Conservation (phyloP, 2,888 invertebrate genomes). For the Xestia sexstrigata region DNA sequence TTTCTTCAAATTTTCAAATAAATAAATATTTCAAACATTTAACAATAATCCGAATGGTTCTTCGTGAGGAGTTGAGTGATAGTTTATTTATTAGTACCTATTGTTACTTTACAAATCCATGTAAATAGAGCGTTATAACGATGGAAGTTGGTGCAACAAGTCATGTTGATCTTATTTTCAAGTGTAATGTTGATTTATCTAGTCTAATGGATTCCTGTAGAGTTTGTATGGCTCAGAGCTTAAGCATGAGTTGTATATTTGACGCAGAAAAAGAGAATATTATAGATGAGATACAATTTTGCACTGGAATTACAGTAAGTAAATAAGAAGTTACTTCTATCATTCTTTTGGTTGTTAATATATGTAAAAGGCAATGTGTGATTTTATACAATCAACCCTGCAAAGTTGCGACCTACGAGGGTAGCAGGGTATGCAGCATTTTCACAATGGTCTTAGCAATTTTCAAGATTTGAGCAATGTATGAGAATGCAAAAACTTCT, state of each 20-base stretch:
- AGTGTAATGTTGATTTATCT: conserved; percentile 28
- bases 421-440: neutral
- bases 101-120: neutral
- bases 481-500: too few relatives aligned
- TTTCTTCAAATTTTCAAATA: neutral
- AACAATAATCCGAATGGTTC: neutral
- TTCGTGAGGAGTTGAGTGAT: neutral
- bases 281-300: conserved; percentile 73
- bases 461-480: neutral
- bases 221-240: conserved; percentile 71
- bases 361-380: neutral
- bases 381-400: neutral
- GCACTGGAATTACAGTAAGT: conserved; percentile 79
- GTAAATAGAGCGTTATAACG: conserved; percentile 1
- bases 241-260: conserved; percentile 72
- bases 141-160: conserved; percentile 56
- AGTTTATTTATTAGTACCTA: conserved; percentile 13
- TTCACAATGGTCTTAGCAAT: neutral
- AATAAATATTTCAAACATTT: neutral
- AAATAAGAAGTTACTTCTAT: neutral
- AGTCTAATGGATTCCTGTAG: conserved; percentile 69
- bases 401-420: neutral
- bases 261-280: conserved; percentile 61
- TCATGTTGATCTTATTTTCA: conserved; percentile 24
- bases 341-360: neutral